A percentile compares a stretch with the other conserved stretches of the same genome.
Evolutionary conservation across 2,797 vertebrate species (phyloP).

Genomic region (Syngnathus acus): DNA sequence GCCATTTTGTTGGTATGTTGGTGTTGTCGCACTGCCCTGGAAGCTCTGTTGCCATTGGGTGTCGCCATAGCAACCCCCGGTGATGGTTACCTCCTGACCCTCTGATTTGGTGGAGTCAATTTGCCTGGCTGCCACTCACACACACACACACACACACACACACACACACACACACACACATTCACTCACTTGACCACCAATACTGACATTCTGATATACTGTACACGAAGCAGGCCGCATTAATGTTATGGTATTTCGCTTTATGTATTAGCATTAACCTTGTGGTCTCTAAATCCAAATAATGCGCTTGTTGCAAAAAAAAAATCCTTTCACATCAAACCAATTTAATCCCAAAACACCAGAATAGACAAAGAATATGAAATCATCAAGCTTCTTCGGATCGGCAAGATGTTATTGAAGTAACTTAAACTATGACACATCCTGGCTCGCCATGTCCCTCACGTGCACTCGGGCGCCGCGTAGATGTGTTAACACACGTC

Average conservation of each 20-base stretch:
- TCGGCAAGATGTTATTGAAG: background rate
- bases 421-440: background rate
- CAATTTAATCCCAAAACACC: background rate
- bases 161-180: background rate
- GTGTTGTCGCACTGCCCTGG: slow-evolving; percentile 27
- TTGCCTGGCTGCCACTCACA: slow-evolving; percentile 44
- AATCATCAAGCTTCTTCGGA: background rate
- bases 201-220: background rate
- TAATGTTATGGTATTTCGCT: background rate
- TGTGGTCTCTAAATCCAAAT: background rate
- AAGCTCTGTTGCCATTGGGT: slow-evolving; percentile 63
- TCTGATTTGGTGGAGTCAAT: slow-evolving; percentile 68
- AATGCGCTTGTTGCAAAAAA: background rate
- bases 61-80: slow-evolving; percentile 75
- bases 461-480: slow-evolving; percentile 28
- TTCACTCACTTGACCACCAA: background rate
- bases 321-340: background rate
- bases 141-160: slow-evolving; percentile 5
- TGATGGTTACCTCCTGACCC: slow-evolving; percentile 74
- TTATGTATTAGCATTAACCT: background rate
- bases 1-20: slow-evolving; percentile 58
- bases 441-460: slow-evolving; percentile 1
- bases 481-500: slow-evolving; percentile 90
- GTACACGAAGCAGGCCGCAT: background rate
- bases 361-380: background rate